phyloP scores from a whole-genome alignment of 2,797 vertebrate genomes.

The Odontamblyopus rebecca region DNA sequence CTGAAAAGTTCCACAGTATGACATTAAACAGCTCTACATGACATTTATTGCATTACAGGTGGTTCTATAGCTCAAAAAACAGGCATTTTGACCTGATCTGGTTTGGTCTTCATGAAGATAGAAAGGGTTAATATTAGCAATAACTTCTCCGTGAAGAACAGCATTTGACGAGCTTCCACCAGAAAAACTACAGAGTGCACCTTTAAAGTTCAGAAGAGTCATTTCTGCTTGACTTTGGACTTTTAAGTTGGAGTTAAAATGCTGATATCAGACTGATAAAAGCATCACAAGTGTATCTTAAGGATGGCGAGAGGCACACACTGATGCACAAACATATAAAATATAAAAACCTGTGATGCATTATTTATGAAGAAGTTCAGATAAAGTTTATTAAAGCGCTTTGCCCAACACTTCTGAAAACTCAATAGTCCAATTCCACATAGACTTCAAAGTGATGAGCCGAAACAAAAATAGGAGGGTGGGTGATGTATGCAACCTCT shows the following conservation, averaged over 20 bases:
- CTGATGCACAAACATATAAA: background rate
- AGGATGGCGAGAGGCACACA: background rate
- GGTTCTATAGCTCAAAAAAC: too few relatives aligned
- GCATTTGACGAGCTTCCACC: too few relatives aligned
- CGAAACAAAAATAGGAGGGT: background rate
- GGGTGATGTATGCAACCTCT: conserved; percentile 23
- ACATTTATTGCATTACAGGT: too few relatives aligned
- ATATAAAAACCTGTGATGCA: background rate
- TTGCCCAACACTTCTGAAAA: background rate
- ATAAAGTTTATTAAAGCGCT: background rate
- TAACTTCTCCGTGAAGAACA: too few relatives aligned
- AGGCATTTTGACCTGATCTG: too few relatives aligned
- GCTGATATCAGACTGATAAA: conserved; percentile 5
- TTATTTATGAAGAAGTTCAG: background rate
- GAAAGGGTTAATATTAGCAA: too few relatives aligned
- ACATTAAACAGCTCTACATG: too few relatives aligned
- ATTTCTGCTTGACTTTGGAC: too few relatives aligned
- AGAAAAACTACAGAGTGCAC: too few relatives aligned
- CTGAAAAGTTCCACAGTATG: too few relatives aligned
- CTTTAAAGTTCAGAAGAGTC: too few relatives aligned
- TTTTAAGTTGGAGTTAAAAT: background rate
- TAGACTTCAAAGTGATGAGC: conserved; percentile 1
- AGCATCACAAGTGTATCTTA: background rate
- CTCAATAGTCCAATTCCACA: background rate
- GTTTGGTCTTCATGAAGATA: too few relatives aligned